These are phyloP conservation scores for Chesias legatella DNA, from an alignment of 2,888 invertebrate species.

Conservation along the genomic window DNA sequence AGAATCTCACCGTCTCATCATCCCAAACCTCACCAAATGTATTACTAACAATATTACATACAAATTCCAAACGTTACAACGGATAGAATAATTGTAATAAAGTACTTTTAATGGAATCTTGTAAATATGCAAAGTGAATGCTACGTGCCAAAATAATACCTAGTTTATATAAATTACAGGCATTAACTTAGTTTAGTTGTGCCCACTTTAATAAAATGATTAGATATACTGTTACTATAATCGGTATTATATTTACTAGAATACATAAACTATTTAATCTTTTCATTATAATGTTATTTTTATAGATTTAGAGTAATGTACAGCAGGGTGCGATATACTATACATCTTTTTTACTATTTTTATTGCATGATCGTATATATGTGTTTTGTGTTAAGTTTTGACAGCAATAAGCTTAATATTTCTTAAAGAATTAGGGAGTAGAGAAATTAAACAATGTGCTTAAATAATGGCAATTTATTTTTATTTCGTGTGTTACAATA, in stretches of 20 bases:
- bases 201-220: too few species aligned
- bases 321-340: constrained; percentile 4
- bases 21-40: too few species aligned
- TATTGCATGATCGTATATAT: constrained; percentile 22
- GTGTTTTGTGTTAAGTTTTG: constrained; percentile 38
- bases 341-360: constrained; percentile 15
- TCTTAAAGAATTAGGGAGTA: constrained; percentile 41
- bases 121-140: constrained; percentile 18
- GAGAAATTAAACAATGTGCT: constrained; percentile 62
- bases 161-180: constrained; percentile 1
- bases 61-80: background rate
- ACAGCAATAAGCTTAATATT: constrained; percentile 56
- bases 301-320: background rate
- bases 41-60: too few species aligned
- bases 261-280: too few species aligned
- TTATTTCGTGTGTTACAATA: constrained; percentile 9
- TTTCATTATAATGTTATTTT: too few species aligned
- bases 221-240: too few species aligned
- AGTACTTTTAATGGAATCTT: constrained; percentile 3
- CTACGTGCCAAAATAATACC: constrained; percentile 16
- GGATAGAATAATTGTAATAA: background rate
- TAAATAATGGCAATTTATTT: constrained; percentile 52
- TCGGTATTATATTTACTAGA: too few species aligned
- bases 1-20: too few species aligned
- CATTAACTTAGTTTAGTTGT: background rate